Evolutionary conservation across 2,888 invertebrate genomes (phyloP).

Genomic region (Apodemia hepburni): DNA sequence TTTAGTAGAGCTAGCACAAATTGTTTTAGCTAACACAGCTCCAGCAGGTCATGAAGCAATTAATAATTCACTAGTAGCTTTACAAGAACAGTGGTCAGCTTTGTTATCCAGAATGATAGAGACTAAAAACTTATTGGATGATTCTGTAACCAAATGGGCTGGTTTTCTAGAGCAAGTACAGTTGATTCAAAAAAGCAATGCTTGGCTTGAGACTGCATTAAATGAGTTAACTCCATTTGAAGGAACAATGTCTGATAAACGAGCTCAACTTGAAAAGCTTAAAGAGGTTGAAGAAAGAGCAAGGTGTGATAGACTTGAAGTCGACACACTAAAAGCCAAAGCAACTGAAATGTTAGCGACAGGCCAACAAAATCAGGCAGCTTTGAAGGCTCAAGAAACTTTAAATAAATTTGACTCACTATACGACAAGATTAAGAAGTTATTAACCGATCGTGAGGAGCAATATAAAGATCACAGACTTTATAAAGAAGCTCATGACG

Average conservation of each 20-base stretch:
- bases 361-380: constrained; percentile 91
- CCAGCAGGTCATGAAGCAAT: constrained; percentile 93
- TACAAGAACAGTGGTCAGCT: constrained; percentile 95
- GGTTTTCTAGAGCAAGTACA: constrained; percentile 94
- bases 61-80: constrained; percentile 88
- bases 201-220: constrained; percentile 87
- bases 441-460: constrained; percentile 89
- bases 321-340: constrained; percentile 91
- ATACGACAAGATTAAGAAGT: constrained; percentile 87
- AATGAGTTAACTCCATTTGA: constrained; percentile 88
- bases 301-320: constrained; percentile 93
- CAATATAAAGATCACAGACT: constrained; percentile 93
- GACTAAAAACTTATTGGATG: constrained; percentile 92
- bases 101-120: constrained; percentile 94
- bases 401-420: constrained; percentile 91
- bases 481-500: constrained; percentile 95
- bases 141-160: constrained; percentile 95
- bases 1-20: constrained; percentile 94
- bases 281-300: constrained; percentile 93
- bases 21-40: constrained; percentile 94
- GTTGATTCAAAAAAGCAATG: constrained; percentile 89
- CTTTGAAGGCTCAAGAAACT: constrained; percentile 91
- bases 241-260: constrained; percentile 91
- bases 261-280: constrained; percentile 90
- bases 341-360: constrained; percentile 92